Percentiles rank a stretch among this genome's conserved stretches.
Evolutionary conservation across 2,797 vertebrate genomes (phyloP).

Genomic region (Channallabes apus): DNA sequence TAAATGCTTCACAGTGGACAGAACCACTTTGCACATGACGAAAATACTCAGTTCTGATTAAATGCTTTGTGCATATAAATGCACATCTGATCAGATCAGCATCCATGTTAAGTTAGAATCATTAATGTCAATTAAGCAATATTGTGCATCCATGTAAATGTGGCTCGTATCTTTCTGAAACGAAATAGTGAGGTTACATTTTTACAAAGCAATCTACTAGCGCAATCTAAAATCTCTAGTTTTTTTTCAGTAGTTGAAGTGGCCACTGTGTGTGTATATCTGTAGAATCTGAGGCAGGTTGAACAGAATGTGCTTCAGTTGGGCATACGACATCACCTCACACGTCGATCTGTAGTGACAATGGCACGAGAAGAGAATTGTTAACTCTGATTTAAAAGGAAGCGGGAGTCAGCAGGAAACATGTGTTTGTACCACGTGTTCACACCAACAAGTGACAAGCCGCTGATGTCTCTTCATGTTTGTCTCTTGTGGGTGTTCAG

Average conservation of each 20-base stretch:
- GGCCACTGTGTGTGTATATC: not conserved
- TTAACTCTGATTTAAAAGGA: not conserved
- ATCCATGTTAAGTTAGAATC: too few relatives aligned
- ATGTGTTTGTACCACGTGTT: conserved; percentile 19
- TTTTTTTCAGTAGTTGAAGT: not conserved
- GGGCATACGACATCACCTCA: not conserved
- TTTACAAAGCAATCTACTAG: not conserved
- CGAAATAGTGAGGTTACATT: not conserved
- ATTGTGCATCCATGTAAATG: too few relatives aligned
- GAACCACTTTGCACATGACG: too few relatives aligned
- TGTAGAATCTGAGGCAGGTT: not conserved
- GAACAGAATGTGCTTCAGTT: not conserved
- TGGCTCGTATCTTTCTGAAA: not conserved
- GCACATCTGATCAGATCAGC: too few relatives aligned
- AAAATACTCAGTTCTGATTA: too few relatives aligned
- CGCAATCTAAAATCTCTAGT: not conserved
- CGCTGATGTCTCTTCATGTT: not conserved
- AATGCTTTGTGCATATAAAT: too few relatives aligned
- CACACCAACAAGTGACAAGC: not conserved
- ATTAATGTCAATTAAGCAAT: too few relatives aligned
- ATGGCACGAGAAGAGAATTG: not conserved
- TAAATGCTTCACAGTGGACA: too few relatives aligned
- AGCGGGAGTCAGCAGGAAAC: not conserved
- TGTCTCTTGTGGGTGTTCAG: not conserved
- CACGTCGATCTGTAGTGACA: not conserved